Evolutionary conservation across 1,140 invertebrate genomes (phyloP).

Genomic region (Aradophagus sp.): DNA sequence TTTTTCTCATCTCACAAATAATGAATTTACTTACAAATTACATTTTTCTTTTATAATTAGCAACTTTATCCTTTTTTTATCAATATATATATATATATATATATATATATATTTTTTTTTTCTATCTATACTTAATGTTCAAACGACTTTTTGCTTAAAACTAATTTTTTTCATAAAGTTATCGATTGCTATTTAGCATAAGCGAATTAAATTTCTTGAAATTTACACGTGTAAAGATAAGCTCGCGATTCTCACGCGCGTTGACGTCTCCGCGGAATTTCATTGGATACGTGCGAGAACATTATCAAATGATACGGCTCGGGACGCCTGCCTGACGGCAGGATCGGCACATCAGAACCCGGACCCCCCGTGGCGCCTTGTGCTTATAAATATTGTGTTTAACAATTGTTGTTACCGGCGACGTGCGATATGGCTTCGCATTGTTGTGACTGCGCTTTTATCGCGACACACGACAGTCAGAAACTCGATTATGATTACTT

Average conservation of each 20-base stretch:
- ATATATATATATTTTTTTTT: too few relatives aligned
- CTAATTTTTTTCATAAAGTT: too few relatives aligned
- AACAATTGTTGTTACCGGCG: slow-evolving; percentile 28
- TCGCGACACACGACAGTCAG: slow-evolving; percentile 14
- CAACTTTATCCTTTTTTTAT: too few relatives aligned
- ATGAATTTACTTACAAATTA: too few relatives aligned
- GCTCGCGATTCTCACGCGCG: slow-evolving; percentile 37
- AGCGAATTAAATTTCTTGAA: too few relatives aligned
- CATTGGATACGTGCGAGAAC: slow-evolving; percentile 29
- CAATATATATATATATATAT: too few relatives aligned
- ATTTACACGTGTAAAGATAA: too few relatives aligned
- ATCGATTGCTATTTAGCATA: too few relatives aligned
- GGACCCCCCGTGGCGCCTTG: slow-evolving; percentile 21
- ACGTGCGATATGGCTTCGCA: slow-evolving; percentile 14
- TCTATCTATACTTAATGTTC: too few relatives aligned
- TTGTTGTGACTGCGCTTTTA: slow-evolving; percentile 33
- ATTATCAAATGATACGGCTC: slow-evolving; percentile 41
- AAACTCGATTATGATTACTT: neutral
- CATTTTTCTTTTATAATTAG: too few relatives aligned
- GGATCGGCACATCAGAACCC: slow-evolving; percentile 29
- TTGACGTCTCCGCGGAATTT: slow-evolving; percentile 29
- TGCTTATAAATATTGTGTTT: slow-evolving; percentile 23
- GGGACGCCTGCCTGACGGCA: slow-evolving; percentile 36
- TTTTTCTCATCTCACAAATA: too few relatives aligned
- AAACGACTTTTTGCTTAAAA: too few relatives aligned